phyloP scores from a whole-genome alignment of 2,797 vertebrate species.

The Mormyrus hasselquistii region DNA sequence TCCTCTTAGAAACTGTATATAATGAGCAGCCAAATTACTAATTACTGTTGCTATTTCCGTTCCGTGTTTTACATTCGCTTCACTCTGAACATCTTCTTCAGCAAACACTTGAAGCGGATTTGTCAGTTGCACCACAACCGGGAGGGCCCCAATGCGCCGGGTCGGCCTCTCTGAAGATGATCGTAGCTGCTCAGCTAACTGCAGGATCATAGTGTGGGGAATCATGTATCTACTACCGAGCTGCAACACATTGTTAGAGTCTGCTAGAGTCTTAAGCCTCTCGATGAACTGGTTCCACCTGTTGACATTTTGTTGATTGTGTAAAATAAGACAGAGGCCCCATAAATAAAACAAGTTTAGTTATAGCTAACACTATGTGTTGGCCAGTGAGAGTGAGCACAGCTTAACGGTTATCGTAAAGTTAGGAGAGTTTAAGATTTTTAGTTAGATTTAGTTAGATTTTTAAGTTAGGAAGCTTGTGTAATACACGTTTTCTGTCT shows the following conservation, averaged over 20 bases:
- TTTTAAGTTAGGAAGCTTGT: background rate
- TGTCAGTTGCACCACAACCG: background rate
- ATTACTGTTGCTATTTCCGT: background rate
- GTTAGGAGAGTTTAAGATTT: background rate
- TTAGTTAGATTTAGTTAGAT: no score
- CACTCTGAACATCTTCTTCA: background rate
- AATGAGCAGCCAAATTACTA: background rate
- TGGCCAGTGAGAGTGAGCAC: background rate
- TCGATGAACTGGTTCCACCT: background rate
- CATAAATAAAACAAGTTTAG: background rate
- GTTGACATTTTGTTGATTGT: background rate
- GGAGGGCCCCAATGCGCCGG: background rate
- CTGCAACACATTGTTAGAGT: background rate
- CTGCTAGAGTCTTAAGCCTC: background rate
- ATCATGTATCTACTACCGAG: background rate
- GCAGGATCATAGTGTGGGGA: background rate
- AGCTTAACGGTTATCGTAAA: background rate
- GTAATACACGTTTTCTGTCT: background rate
- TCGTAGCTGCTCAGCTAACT: background rate
- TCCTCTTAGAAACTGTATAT: background rate
- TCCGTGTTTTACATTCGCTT: background rate
- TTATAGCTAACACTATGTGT: background rate
- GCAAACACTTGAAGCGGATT: background rate
- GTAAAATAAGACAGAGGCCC: background rate
- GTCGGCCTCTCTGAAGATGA: background rate